phyloP scores from a whole-genome alignment of 2,113 vertebrate species.

The Anarrhichthys ocellatus region DNA sequence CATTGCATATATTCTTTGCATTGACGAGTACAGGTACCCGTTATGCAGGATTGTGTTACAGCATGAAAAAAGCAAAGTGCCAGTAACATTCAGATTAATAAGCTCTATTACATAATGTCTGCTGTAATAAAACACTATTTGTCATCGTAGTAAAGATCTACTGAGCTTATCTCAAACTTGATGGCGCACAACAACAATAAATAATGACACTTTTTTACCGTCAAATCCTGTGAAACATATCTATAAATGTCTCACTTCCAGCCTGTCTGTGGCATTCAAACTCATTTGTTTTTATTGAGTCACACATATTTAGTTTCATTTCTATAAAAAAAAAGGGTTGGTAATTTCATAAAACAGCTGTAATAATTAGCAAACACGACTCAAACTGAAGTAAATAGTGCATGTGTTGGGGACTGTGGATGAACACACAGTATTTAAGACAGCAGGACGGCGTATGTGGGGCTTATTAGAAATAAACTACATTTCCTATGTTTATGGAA shows the following conservation, averaged over 20 bases:
- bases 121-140: conserved; percentile 27
- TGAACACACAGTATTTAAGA: not conserved
- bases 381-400: not conserved
- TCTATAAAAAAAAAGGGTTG: not conserved
- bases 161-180: not conserved
- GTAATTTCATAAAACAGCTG: not conserved
- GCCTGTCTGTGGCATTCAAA: not conserved
- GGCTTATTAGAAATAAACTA: not conserved
- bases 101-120: conserved; percentile 4
- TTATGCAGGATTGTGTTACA: conserved; percentile 19
- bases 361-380: not conserved
- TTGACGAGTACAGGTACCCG: conserved; percentile 9
- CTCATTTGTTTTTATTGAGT: conserved; percentile 16
- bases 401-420: not conserved
- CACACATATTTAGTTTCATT: not conserved
- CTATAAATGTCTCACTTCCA: not conserved
- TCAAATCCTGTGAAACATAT: not conserved
- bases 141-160: not conserved
- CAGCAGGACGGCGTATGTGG: not conserved
- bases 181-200: not conserved
- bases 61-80: not conserved
- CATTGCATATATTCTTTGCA: conserved; percentile 19
- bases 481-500: not conserved
- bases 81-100: conserved; percentile 16
- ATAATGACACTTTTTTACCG: not conserved